Conservation (phyloP, 2,888 invertebrate species). For the Ypsolopha sequella region DNA sequence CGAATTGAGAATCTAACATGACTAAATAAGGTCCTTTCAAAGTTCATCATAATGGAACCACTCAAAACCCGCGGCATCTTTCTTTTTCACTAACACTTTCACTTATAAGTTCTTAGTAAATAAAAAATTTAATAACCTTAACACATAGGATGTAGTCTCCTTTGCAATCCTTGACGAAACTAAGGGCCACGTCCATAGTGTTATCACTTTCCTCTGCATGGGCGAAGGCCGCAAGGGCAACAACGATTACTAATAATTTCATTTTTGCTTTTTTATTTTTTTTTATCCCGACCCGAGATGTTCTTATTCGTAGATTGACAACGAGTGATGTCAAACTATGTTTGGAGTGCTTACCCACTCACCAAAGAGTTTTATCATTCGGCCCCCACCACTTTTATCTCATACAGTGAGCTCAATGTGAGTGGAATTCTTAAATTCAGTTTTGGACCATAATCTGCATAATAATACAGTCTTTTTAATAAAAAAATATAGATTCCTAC, state of each 20-base stretch:
- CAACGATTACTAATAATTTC: conserved; percentile 42
- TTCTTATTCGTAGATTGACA: conserved; percentile 33
- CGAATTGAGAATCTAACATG: no score
- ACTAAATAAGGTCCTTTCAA: neutral
- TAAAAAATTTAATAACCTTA: conserved; percentile 72
- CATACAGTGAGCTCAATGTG: conserved; percentile 35
- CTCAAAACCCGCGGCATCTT: conserved; percentile 17
- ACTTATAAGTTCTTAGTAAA: conserved; percentile 15
- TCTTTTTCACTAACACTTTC: conserved; percentile 47
- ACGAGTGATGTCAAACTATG: conserved; percentile 55
- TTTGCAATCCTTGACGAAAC: conserved; percentile 78
- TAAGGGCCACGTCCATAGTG: conserved; percentile 73
- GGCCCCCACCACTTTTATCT: conserved; percentile 46
- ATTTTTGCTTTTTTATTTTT: conserved; percentile 23
- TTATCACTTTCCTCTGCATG: conserved; percentile 62
- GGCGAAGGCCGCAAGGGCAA: conserved; percentile 48
- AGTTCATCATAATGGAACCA: neutral
- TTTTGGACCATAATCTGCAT: conserved; percentile 41
- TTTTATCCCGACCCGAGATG: conserved; percentile 19
- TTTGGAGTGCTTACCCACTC: conserved; percentile 40
- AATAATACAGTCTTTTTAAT: conserved; percentile 25
- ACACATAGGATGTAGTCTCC: conserved; percentile 78
- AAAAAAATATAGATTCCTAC: no score
- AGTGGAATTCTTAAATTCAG: conserved; percentile 31
- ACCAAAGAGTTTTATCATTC: conserved; percentile 60